Evolutionary conservation across 2,888 invertebrate genomes (phyloP), one percentile per base, ranked within the genome.

Genomic region (Dermolepida albohirtum): DNA sequence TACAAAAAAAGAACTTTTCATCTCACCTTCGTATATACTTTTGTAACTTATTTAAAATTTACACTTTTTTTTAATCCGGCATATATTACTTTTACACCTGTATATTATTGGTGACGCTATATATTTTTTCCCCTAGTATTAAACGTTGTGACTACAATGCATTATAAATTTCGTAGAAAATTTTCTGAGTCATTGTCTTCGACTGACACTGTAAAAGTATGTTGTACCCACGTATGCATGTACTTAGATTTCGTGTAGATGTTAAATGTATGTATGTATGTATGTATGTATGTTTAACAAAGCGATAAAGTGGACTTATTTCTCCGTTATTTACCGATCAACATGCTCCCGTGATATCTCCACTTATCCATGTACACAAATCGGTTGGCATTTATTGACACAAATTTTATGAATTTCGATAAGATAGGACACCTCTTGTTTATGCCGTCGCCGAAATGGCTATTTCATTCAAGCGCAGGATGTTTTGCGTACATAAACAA

Each of bases 371-470:
- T 4, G n/a, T 7, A 12, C 39, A 47, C 11, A 34, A 10, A 29
- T 47, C 6, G 39, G 22, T 57, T 49, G 44, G 27, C n/a, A 34
- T 14, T 27, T 27, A 16, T 59, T 59, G 44, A 59, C 34, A 44
- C 5, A 12, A 57, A 41, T 59, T 62, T 47, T 62, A 62, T 34
- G 47, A 34, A 62, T 62, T 62, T 16, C 8, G 59, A 62, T 62
- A 62, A 62, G 59, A 62, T 62, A 62, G 47, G 16, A 29, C 34
- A 5, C 55, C 47, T 47, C 34, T 47, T 62, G 59, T 47, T 34
- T 10, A 14, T 27, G n/a, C 10, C 44, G 29, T 47, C 49, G 16
- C 14, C 14, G 11, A 47, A 62, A 34, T 34, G 0, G 7, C 55
- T 12, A 14, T 22, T 17, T 39, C 11, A 47, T 39, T 39, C 27